Evolutionary conservation across 2,888 invertebrate genomes (phyloP), one percentile per base, ranked within the genome.

Genomic region (Sphinx pinastri): DNA sequence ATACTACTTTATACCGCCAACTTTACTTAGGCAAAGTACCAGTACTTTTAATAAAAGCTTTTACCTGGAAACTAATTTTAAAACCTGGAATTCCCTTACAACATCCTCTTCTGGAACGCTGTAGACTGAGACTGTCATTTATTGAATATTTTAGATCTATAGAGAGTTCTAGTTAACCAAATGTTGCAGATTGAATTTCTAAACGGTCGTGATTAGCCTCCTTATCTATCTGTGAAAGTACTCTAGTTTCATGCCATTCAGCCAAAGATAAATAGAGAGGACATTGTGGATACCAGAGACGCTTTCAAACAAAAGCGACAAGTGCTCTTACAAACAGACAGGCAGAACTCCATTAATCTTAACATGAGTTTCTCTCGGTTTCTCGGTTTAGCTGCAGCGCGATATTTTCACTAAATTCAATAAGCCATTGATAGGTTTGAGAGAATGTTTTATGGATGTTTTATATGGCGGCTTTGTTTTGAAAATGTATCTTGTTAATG

Each of bases 371-470:
- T 63, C 63, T 12, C 63, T 49, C 19, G 49, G 19, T 49, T 63
- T 49, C 49, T 63, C 49, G 19, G 12, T 63, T 47, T 19, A 47
- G 13, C 16, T 47, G 49, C 49, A 16, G 13, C 13, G 16, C 7
- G 19, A 19, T 19, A 12, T 47, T 60, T 63, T 63, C 49, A 49
- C 63, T 63, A 7, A 45, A 60, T 60, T 47, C 60, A 60, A 59
- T 59, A 47, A 16, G 12, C 63, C 19, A 49, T 63, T 13, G 63
- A 49, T 11, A 47, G 47, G 16, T 49, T 49, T 47, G 49, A 49
- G 47, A 16, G 16, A 47, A 13, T 8, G 13, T 49, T 63, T 47
- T 19, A 63, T 55, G 13, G 19, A 6, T 63, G 6, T 49, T 19
- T 16, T 19, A 19, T 47, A 19, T 55, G 55, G 12, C 12, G 19